Evolutionary conservation across 2,888 invertebrate genomes (phyloP).

Genomic region (Phaedon cochleariae): DNA sequence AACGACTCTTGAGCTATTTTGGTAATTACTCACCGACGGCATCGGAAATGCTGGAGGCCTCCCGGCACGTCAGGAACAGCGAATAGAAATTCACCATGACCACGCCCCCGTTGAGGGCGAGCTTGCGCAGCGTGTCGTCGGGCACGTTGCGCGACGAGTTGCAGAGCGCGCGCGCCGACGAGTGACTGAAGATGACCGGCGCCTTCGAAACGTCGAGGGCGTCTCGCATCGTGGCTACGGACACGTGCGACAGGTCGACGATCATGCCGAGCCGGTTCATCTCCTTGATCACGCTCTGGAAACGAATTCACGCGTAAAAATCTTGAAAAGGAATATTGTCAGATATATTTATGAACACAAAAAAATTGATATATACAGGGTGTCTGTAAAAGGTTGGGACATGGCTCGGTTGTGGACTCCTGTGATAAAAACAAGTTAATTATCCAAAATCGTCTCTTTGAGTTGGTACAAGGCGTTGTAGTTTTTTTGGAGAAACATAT

Average conservation of each 20-base stretch:
- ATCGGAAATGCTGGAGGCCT: slow-evolving; percentile 78
- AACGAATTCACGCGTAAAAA: slow-evolving; percentile 37
- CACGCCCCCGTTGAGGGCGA: slow-evolving; percentile 81
- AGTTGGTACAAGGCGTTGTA: no score
- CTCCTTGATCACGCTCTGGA: slow-evolving; percentile 80
- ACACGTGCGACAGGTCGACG: slow-evolving; percentile 85
- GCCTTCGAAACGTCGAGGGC: slow-evolving; percentile 79
- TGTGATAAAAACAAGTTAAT: no score
- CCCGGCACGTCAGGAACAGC: slow-evolving; percentile 77
- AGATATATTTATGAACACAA: background rate
- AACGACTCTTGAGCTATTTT: no score
- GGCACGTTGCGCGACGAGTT: slow-evolving; percentile 84
- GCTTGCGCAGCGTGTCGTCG: slow-evolving; percentile 75
- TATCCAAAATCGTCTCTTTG: no score
- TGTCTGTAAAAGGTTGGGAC: no score
- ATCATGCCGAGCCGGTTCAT: slow-evolving; percentile 92
- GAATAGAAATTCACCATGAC: slow-evolving; percentile 90
- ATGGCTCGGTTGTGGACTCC: no score
- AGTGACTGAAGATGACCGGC: slow-evolving; percentile 88
- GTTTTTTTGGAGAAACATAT: background rate
- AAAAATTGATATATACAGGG: background rate
- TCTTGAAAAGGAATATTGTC: no score
- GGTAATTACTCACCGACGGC: slow-evolving; percentile 74
- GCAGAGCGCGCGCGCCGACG: slow-evolving; percentile 82
- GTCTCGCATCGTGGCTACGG: slow-evolving; percentile 81